Evolutionary conservation across 2,888 invertebrate species (phyloP), one percentile per base, ranked within the genome.

Genomic region (Dinocampus coccinellae): DNA sequence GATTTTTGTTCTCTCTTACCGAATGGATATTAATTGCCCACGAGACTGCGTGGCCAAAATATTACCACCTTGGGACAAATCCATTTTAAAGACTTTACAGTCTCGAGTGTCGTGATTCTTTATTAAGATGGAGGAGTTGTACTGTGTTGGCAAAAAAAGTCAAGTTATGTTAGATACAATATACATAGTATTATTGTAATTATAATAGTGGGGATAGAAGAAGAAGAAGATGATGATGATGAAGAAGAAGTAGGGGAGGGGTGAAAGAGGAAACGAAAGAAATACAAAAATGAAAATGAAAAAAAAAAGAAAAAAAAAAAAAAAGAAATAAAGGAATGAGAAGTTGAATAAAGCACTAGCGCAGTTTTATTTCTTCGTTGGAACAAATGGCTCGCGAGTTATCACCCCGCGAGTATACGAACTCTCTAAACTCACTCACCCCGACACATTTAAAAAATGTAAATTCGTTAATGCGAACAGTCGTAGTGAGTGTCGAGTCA

Each of bases 401-500:
- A 87, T 86, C 86, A 83, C 86, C 84, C 83, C 77, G 77, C 76
- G 73, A 75, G 70, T 69, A 72, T 68, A 62, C 70, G 70, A 9
- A 47, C 47, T 47, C n/a, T n/a, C n/a, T n/a, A n/a, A n/a, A n/a
- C n/a, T 26, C 65, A 47, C 58, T 84, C 84, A 85, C 84, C 84
- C 83, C 83, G n/a, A n/a, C 61, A 83, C 86, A 84, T 86, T 86
- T 87, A 87, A 87, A 87, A 87, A 87, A 87, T 87, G 87, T 87
- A 87, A 87, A 87, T 87, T 87, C 84, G 85, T 87, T 87, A 87
- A 87, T 87, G 86, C 84, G 85, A 83, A 81, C 78, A 77, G 73
- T 70, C 70, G 60, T 68, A 70, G 73, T 58, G 72, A 70, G 73
- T 58, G 72, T 74, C 66, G 75, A 74, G 66, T 63, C 66, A 66